A percentile compares a stretch with the other conserved stretches of the same genome.
phyloP scores from a whole-genome alignment of 53 echinoderm and acorn worm genomes.

The Stichopus horrens region DNA sequence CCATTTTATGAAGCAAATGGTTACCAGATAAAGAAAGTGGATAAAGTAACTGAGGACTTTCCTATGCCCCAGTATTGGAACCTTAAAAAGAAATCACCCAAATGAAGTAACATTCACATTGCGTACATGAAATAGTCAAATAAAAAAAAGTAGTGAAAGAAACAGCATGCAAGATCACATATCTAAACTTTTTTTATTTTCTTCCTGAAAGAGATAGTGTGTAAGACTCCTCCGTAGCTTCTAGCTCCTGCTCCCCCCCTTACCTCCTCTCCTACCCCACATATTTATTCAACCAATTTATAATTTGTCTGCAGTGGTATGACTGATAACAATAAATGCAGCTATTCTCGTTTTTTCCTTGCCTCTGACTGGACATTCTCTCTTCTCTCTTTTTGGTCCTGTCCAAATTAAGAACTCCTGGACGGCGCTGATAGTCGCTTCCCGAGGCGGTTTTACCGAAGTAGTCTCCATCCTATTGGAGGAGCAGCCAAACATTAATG shows the following conservation, averaged over 20 bases:
- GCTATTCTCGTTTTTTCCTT: background rate
- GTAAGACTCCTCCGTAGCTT: background rate
- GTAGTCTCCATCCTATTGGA: constrained; percentile 76
- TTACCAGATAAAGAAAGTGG: no score
- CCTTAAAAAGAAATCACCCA: no score
- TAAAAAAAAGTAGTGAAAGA: no score
- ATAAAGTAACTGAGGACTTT: no score
- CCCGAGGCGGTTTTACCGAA: constrained; percentile 87
- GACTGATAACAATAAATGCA: background rate
- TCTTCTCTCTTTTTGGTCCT: background rate
- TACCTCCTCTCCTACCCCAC: background rate
- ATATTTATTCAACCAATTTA: no score
- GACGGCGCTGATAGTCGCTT: constrained; percentile 89
- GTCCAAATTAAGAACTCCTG: constrained; percentile 73
- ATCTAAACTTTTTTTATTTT: no score
- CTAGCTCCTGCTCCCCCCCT: background rate
- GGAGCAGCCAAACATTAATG: constrained; percentile 87
- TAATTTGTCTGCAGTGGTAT: background rate
- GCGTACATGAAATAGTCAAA: no score
- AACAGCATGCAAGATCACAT: no score
- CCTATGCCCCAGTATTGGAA: no score
- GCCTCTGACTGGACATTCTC: background rate
- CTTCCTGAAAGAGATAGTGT: no score
- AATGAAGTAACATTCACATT: no score
- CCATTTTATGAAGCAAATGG: no score